Evolutionary conservation across 2,888 invertebrate species (phyloP).

Genomic region (Aleiodes leptofemur): DNA sequence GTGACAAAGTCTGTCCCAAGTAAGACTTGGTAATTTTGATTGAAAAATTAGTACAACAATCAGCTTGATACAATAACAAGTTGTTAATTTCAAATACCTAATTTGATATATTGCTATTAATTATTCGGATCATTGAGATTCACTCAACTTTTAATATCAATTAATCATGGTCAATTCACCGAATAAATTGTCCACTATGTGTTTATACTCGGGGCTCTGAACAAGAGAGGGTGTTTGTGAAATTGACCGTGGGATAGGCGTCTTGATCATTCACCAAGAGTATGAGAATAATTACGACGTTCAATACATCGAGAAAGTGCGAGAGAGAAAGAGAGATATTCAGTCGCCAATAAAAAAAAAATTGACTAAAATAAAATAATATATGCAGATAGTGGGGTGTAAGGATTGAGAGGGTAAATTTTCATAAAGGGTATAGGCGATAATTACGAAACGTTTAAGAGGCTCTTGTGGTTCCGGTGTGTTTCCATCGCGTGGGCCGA

Average conservation of each 20-base stretch:
- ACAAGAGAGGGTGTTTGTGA: constrained; percentile 10
- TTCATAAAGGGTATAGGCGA: constrained; percentile 56
- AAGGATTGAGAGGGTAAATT: constrained; percentile 9
- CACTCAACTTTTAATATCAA: constrained; percentile 44
- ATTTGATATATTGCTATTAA: constrained; percentile 29
- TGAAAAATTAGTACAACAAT: too few species aligned
- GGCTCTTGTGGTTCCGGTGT: constrained; percentile 54
- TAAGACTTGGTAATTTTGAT: too few species aligned
- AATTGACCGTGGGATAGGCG: constrained; percentile 41
- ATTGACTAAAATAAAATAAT: constrained; percentile 55
- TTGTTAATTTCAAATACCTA: too few species aligned
- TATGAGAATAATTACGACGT: constrained; percentile 42
- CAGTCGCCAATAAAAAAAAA: constrained; percentile 8
- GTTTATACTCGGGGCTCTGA: background rate
- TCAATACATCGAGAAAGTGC: constrained; percentile 13
- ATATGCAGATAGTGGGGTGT: constrained; percentile 63
- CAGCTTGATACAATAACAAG: too few species aligned
- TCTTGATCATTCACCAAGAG: constrained; percentile 34
- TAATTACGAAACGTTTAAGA: constrained; percentile 70
- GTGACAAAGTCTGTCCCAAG: too few species aligned
- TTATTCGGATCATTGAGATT: constrained; percentile 17
- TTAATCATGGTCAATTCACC: constrained; percentile 40
- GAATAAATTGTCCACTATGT: constrained; percentile 41
- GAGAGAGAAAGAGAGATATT: background rate
- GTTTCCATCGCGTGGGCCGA: constrained; percentile 64